Conservation (phyloP, 2,888 invertebrate genomes). For the Chironomus tentans region DNA sequence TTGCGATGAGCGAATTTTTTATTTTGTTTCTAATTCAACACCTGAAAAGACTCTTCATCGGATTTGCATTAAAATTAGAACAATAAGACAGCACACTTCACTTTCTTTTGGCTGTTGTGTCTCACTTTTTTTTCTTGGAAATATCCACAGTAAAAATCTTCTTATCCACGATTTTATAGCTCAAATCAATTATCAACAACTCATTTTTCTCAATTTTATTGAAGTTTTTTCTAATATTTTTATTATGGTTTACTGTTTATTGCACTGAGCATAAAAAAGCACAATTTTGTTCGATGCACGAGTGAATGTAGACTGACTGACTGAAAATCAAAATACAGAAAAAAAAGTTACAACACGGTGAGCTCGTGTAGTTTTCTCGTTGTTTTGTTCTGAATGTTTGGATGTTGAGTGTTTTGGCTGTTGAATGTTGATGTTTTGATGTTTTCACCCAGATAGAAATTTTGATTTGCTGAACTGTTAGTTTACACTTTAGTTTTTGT, state of each 20-base stretch:
- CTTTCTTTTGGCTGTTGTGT: background rate
- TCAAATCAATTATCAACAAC: too few relatives aligned
- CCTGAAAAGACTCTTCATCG: background rate
- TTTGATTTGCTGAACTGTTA: background rate
- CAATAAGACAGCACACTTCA: background rate
- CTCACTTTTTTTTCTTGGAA: background rate
- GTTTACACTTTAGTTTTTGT: too few relatives aligned
- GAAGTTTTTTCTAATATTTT: background rate
- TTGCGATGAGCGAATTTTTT: background rate
- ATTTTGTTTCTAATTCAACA: background rate
- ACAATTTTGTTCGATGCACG: constrained; percentile 4
- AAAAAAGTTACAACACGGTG: background rate
- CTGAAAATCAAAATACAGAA: background rate
- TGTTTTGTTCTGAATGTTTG: background rate
- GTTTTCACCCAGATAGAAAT: background rate
- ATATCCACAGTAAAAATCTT: background rate
- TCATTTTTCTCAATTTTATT: too few relatives aligned
- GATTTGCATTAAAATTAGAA: background rate
- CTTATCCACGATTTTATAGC: too few relatives aligned
- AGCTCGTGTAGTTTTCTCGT: background rate
- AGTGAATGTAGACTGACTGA: background rate
- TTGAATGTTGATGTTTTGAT: background rate
- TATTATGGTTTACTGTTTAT: background rate
- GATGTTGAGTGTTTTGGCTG: background rate
- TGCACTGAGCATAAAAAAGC: background rate